These are phyloP conservation scores for Coregonus suidteri DNA, from an alignment of 2,797 vertebrate genomes.

Conservation along the genomic window DNA sequence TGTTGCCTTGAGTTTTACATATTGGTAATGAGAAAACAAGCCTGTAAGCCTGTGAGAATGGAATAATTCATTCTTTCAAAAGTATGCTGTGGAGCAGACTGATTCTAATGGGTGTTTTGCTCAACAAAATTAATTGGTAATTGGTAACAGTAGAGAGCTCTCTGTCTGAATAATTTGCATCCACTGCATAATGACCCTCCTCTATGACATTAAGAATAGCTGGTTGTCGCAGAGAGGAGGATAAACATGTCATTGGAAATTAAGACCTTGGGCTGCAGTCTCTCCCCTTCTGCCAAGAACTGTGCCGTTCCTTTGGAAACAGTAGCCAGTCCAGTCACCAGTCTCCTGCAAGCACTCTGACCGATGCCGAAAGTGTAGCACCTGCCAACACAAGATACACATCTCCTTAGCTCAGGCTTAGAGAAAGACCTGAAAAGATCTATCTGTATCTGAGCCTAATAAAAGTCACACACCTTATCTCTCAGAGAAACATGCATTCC, in stretches of 20 bases:
- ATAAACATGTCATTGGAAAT: conserved; percentile 52
- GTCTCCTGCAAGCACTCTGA: conserved; percentile 82
- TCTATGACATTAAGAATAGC: conserved; percentile 50
- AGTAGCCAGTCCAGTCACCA: conserved; percentile 83
- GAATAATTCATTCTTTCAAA: neutral
- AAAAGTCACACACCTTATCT: conserved; percentile 19
- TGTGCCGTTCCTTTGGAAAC: conserved; percentile 88
- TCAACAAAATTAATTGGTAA: conserved; percentile 53
- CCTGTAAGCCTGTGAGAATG: neutral
- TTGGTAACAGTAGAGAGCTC: conserved; percentile 41
- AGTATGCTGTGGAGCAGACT: neutral
- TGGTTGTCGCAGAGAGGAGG: conserved; percentile 39
- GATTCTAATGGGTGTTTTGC: conserved; percentile 28
- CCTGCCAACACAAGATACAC: conserved; percentile 65
- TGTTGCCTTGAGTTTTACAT: neutral
- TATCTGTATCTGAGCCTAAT: neutral
- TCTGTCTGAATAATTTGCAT: conserved; percentile 35
- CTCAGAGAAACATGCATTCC: neutral
- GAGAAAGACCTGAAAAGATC: conserved; percentile 9
- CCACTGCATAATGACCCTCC: conserved; percentile 50
- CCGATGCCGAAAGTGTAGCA: conserved; percentile 92
- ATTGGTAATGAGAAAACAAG: neutral
- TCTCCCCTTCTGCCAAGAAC: conserved; percentile 86
- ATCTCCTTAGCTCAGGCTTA: conserved; percentile 3
- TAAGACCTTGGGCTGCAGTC: conserved; percentile 91